Conservation (phyloP, 1,140 invertebrate genomes). For the Drosophila mayri region DNA sequence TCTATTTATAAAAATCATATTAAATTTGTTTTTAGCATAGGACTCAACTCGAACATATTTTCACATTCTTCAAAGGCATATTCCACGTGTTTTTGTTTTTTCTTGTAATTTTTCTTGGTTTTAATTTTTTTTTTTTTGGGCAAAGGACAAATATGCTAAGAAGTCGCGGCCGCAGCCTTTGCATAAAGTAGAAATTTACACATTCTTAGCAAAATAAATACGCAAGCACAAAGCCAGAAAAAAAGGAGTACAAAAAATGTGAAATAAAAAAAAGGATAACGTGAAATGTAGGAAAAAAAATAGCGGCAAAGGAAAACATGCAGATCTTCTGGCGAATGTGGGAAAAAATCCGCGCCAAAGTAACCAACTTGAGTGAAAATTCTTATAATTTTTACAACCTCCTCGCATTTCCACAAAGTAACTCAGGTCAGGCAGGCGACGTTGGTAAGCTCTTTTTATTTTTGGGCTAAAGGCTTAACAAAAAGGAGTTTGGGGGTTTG, state of each 20-base stretch:
- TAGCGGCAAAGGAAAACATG: slow-evolving; percentile 20
- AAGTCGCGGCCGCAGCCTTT: slow-evolving; percentile 71
- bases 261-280: slow-evolving; percentile 28
- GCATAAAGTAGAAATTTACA: slow-evolving; percentile 83
- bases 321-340: slow-evolving; percentile 37
- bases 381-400: slow-evolving; percentile 77
- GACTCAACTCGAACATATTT: background rate
- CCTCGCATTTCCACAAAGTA: slow-evolving; percentile 24
- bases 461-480: slow-evolving; percentile 69
- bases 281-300: slow-evolving; percentile 22
- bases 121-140: slow-evolving; percentile 1
- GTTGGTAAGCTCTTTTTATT: slow-evolving; percentile 2
- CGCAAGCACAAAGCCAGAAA: slow-evolving; percentile 41
- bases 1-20: background rate
- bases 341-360: slow-evolving; percentile 37
- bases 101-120: background rate
- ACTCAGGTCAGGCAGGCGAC: slow-evolving; percentile 47
- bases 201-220: slow-evolving; percentile 81
- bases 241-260: slow-evolving; percentile 14
- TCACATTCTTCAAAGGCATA: slow-evolving; percentile 27
- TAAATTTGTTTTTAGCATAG: background rate
- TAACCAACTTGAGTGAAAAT: slow-evolving; percentile 79
- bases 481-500: slow-evolving; percentile 42
- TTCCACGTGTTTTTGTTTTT: slow-evolving; percentile 3
- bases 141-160: slow-evolving; percentile 67